Percentiles rank a stretch among this genome's conserved stretches.
phyloP scores from a whole-genome alignment of 2,888 invertebrate species.

The Acronicta leporina region DNA sequence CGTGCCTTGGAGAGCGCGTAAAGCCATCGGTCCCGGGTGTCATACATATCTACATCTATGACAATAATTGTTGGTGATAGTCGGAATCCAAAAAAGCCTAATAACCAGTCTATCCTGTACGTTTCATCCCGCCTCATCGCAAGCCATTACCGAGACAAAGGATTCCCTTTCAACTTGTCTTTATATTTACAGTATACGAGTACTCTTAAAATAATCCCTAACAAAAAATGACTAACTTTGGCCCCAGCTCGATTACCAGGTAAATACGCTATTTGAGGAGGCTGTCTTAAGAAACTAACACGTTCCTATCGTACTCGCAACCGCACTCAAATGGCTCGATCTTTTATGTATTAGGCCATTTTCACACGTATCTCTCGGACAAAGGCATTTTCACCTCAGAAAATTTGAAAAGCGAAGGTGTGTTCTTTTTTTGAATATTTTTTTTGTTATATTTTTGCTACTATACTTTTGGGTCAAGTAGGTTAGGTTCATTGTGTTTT shows the following conservation, averaged over 20 bases:
- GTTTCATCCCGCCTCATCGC: too few species aligned
- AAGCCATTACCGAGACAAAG: too few species aligned
- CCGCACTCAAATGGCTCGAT: constrained; percentile 52
- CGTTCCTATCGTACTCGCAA: constrained; percentile 40
- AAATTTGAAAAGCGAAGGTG: constrained; percentile 16
- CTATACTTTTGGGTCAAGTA: neutral
- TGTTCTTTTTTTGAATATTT: constrained; percentile 4
- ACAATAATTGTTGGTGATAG: too few species aligned
- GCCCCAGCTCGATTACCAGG: constrained; percentile 29
- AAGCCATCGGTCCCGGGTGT: too few species aligned
- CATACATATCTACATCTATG: too few species aligned
- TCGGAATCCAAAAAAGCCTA: too few species aligned
- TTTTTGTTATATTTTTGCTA: constrained; percentile 8
- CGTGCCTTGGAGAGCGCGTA: too few species aligned
- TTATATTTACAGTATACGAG: too few species aligned
- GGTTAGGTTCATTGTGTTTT: neutral
- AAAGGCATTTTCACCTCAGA: constrained; percentile 40
- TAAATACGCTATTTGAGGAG: constrained; percentile 33
- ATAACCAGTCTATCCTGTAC: too few species aligned
- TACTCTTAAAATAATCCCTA: neutral
- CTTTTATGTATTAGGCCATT: constrained; percentile 62
- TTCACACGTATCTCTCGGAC: constrained; percentile 40
- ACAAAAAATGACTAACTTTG: constrained; percentile 30
- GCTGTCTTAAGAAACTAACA: constrained; percentile 43
- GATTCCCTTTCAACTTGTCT: too few species aligned